phyloP scores from a whole-genome alignment of 2,888 invertebrate species.

The Aleiodes alternator region DNA sequence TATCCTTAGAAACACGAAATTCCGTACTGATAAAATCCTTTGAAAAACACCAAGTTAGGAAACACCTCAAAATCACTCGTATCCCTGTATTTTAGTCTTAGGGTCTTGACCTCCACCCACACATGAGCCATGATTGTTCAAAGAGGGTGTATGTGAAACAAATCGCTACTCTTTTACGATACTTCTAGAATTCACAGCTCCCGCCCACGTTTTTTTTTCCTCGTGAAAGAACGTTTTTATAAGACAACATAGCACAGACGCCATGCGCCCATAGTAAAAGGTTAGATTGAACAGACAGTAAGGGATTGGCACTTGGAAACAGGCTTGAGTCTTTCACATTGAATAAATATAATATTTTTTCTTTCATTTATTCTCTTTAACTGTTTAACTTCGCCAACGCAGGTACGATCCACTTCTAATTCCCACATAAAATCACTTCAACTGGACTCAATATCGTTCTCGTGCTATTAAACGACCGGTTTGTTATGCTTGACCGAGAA shows the following conservation, averaged over 20 bases:
- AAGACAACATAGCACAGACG: background rate
- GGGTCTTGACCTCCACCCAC: slow-evolving; percentile 24
- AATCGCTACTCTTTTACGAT: slow-evolving; percentile 29
- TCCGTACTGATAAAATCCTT: too few relatives aligned
- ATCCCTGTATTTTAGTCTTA: background rate
- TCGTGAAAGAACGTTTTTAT: slow-evolving; percentile 39
- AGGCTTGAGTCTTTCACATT: slow-evolving; percentile 1
- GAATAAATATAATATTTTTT: slow-evolving; percentile 31
- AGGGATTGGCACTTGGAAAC: slow-evolving; percentile 53
- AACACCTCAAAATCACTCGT: too few relatives aligned
- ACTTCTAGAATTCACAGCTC: slow-evolving; percentile 23
- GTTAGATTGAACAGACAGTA: slow-evolving; percentile 57
- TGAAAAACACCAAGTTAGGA: too few relatives aligned
- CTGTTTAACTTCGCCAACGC: slow-evolving; percentile 44
- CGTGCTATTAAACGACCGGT: slow-evolving; percentile 8
- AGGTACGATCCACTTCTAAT: slow-evolving; percentile 7
- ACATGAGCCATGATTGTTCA: background rate
- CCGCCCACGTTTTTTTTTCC: slow-evolving; percentile 40
- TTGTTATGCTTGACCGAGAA: slow-evolving; percentile 30
- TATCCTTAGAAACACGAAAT: background rate
- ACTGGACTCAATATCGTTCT: slow-evolving; percentile 5
- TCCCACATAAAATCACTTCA: slow-evolving; percentile 32
- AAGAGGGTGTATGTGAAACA: slow-evolving; percentile 17
- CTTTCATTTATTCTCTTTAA: slow-evolving; percentile 23
- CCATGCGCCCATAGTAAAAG: slow-evolving; percentile 55